Evolutionary conservation across 2,888 invertebrate species (phyloP).

Genomic region (Antheraea assamensis): DNA sequence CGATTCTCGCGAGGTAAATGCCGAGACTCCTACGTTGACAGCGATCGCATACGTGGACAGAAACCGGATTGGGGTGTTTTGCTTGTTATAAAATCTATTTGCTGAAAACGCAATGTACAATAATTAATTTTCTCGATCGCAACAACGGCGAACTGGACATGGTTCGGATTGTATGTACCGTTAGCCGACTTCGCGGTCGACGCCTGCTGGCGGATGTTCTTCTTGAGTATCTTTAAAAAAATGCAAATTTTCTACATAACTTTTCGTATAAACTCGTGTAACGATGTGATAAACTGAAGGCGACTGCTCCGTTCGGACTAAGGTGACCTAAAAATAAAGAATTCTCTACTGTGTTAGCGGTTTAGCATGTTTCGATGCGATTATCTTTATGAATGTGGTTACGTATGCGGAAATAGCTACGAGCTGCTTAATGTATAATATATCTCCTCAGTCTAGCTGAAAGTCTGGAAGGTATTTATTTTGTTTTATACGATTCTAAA

Average conservation of each 20-base stretch:
- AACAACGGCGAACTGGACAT: conserved; percentile 49
- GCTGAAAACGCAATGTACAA: conserved; percentile 46
- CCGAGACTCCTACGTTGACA: conserved; percentile 64
- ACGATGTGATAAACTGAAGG: conserved; percentile 20
- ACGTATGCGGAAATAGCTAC: conserved; percentile 71
- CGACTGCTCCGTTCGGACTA: conserved; percentile 26
- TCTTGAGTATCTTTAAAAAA: conserved; percentile 32
- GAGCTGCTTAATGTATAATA: conserved; percentile 63
- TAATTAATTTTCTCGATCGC: conserved; percentile 47
- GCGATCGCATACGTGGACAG: conserved; percentile 70
- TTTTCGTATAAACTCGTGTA: conserved; percentile 4
- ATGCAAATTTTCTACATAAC: conserved; percentile 18
- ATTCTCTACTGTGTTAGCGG: conserved; percentile 59
- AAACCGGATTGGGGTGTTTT: conserved; percentile 59
- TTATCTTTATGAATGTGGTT: conserved; percentile 67
- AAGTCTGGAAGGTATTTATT: conserved; percentile 65
- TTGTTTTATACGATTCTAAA: conserved; percentile 15
- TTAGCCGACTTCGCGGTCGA: conserved; percentile 64
- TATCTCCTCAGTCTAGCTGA: conserved; percentile 53
- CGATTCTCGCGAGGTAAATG: conserved; percentile 75
- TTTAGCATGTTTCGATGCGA: conserved; percentile 71
- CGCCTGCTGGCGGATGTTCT: conserved; percentile 50
- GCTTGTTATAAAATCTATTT: conserved; percentile 40
- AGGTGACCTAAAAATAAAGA: conserved; percentile 49
- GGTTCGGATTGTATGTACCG: conserved; percentile 65